phyloP scores from a whole-genome alignment of 2,888 invertebrate genomes.

The Heliconius hortense region DNA sequence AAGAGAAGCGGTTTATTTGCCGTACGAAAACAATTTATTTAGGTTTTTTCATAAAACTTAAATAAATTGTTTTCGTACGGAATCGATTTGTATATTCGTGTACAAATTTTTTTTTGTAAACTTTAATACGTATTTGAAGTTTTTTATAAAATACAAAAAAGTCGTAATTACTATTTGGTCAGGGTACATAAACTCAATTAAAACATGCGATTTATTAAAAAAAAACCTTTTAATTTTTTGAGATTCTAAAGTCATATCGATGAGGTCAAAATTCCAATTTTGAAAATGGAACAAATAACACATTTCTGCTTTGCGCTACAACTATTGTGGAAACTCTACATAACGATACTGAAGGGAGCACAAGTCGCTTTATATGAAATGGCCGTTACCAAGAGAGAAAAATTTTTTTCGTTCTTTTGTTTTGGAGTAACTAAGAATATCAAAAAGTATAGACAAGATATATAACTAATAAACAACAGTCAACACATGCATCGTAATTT shows the following conservation, averaged over 20 bases:
- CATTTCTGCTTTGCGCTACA: conserved; percentile 30
- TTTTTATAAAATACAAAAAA: conserved; percentile 5
- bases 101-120: background rate
- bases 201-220: background rate
- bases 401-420: background rate
- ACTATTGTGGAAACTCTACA: background rate
- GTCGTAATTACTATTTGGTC: conserved; percentile 7
- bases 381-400: background rate
- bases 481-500: too few species aligned
- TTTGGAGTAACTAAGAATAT: background rate
- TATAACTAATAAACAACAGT: background rate
- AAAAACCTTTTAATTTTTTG: background rate
- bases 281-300: background rate
- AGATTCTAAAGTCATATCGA: conserved; percentile 8
- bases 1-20: too few species aligned
- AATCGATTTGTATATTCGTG: background rate
- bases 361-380: background rate
- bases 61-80: background rate
- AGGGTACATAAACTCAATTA: conserved; percentile 19
- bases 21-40: too few species aligned
- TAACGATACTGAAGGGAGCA: background rate
- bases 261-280: conserved; percentile 9
- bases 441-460: background rate
- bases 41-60: background rate
- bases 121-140: background rate